Conservation (phyloP, 2,888 invertebrate genomes). For the Petrolisthes manimaculis region DNA sequence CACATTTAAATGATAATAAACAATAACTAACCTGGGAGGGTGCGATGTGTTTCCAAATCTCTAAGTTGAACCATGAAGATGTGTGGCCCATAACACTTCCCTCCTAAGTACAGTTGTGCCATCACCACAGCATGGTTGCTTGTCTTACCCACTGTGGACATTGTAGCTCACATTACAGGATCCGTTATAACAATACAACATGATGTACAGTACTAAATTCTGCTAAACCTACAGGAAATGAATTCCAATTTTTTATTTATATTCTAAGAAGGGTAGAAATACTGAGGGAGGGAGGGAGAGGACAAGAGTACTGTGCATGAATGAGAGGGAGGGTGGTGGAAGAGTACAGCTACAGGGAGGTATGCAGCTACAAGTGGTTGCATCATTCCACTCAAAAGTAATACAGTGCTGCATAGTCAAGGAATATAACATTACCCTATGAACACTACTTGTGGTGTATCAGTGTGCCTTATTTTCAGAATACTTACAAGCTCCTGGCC, state of each 20-base stretch:
- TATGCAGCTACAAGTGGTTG: too few species aligned
- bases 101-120: slow-evolving; percentile 89
- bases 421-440: too few species aligned
- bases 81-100: slow-evolving; percentile 88
- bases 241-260: too few species aligned
- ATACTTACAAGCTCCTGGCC: slow-evolving; percentile 82
- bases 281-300: too few species aligned
- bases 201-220: not conserved
- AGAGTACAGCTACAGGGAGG: too few species aligned
- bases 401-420: too few species aligned
- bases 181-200: not conserved
- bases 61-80: slow-evolving; percentile 93
- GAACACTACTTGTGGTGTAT: too few species aligned
- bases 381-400: too few species aligned
- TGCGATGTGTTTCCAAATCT: slow-evolving; percentile 88
- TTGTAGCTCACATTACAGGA: not conserved
- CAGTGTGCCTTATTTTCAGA: too few species aligned
- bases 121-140: slow-evolving; percentile 93
- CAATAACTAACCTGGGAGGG: slow-evolving; percentile 77
- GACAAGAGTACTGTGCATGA: too few species aligned
- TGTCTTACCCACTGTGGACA: slow-evolving; percentile 79
- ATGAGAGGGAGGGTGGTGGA: too few species aligned
- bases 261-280: too few species aligned
- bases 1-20: not conserved
- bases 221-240: not conserved